Conservation (phyloP, 2,797 vertebrate genomes). For the Euthynnus affinis region DNA sequence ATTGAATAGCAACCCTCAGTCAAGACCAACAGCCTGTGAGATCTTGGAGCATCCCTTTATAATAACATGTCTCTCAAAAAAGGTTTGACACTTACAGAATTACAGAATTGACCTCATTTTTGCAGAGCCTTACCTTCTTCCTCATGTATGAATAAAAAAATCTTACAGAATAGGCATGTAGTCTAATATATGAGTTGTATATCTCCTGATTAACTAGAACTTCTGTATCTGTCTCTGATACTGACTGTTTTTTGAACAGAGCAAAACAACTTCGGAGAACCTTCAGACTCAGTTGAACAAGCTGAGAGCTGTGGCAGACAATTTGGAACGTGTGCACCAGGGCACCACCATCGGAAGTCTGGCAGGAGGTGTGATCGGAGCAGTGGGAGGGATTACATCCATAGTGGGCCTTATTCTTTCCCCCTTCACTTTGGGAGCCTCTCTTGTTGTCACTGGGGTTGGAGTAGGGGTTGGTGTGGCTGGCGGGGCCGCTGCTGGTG, state of each 20-base stretch:
- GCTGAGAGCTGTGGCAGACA: slow-evolving; percentile 17
- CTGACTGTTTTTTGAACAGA: slow-evolving; percentile 9
- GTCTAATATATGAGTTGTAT: no score
- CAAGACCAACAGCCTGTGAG: slow-evolving; percentile 24
- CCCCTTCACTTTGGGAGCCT: slow-evolving; percentile 67
- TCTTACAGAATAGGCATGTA: neutral
- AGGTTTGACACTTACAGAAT: slow-evolving; percentile 7
- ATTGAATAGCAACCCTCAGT: slow-evolving; percentile 5
- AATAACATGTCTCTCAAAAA: neutral
- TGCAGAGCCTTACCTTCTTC: no score
- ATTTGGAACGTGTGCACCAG: slow-evolving; percentile 12
- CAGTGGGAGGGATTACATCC: slow-evolving; percentile 59
- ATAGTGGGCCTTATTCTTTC: slow-evolving; percentile 60
- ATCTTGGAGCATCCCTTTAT: slow-evolving; percentile 14
- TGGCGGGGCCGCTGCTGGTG: slow-evolving; percentile 38
- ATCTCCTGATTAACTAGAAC: no score
- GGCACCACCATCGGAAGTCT: slow-evolving; percentile 26
- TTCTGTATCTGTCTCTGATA: no score
- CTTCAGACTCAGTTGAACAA: neutral
- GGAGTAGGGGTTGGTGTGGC: slow-evolving; percentile 43
- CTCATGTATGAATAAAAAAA: no score
- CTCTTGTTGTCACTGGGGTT: slow-evolving; percentile 60
- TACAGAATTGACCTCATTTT: no score
- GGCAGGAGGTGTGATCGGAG: slow-evolving; percentile 46
- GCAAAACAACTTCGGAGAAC: neutral